Evolutionary conservation across 2,113 vertebrate genomes (phyloP).

Genomic region (Prinia subflava): DNA sequence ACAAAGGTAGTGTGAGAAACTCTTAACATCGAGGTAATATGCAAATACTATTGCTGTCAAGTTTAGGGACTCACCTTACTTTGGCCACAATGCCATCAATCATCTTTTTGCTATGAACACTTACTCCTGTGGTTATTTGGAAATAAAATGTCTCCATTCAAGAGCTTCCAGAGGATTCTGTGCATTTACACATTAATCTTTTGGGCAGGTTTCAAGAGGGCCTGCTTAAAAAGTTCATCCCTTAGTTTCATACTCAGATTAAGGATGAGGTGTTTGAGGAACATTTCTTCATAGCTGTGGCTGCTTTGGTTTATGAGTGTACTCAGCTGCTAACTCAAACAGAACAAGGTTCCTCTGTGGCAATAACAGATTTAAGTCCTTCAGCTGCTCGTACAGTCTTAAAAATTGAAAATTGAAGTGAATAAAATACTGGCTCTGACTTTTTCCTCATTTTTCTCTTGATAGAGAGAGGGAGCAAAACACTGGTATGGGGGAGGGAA

Average conservation of each 20-base stretch:
- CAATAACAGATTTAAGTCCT: neutral
- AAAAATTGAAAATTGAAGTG: neutral
- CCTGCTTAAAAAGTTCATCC: neutral
- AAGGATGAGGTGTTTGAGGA: neutral
- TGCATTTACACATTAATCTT: neutral
- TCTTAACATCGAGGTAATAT: neutral
- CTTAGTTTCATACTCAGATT: neutral
- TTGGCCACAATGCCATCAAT: neutral
- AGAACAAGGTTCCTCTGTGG: neutral
- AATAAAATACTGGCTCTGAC: neutral
- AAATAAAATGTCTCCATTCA: neutral
- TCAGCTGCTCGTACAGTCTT: neutral
- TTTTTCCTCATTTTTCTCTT: neutral
- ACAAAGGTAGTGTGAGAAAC: conserved; percentile 51
- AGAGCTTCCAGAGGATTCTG: conserved; percentile 15
- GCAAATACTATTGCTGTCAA: neutral
- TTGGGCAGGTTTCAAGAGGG: neutral
- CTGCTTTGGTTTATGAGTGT: neutral
- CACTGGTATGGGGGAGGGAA: neutral
- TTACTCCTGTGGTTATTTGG: neutral
- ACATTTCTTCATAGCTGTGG: neutral
- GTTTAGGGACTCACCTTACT: neutral
- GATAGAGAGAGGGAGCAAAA: neutral
- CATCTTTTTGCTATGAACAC: neutral
- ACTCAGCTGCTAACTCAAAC: neutral